Percentiles rank a stretch among this genome's conserved stretches.
phyloP scores from a whole-genome alignment of 1,140 invertebrate genomes.

The Drosophila ambigua region DNA sequence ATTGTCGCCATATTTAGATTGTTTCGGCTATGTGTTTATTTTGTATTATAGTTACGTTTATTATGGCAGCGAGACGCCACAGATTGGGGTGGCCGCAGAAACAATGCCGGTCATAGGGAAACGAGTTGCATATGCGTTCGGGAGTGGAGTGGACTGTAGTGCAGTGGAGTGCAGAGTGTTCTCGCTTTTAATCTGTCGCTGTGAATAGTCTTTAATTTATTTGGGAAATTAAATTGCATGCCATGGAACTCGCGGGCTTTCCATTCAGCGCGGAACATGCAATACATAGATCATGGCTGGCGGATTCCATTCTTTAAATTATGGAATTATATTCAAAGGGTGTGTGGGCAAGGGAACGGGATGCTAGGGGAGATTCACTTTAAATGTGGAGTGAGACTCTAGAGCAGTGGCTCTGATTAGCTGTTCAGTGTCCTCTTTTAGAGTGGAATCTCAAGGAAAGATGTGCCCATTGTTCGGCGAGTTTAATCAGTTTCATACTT shows the following conservation, averaged over 20 bases:
- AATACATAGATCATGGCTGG: slow-evolving; percentile 45
- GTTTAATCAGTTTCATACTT: too few relatives aligned
- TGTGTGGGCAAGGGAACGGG: too few relatives aligned
- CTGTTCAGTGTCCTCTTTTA: too few relatives aligned
- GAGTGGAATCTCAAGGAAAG: too few relatives aligned
- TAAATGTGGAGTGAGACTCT: too few relatives aligned
- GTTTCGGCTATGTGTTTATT: slow-evolving; percentile 80
- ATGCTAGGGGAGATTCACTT: too few relatives aligned
- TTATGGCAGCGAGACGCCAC: slow-evolving; percentile 44
- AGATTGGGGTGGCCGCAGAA: slow-evolving; percentile 17
- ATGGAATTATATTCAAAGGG: too few relatives aligned
- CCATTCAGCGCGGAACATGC: slow-evolving; percentile 13
- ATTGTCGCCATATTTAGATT: slow-evolving; percentile 80
- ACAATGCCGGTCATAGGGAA: slow-evolving; percentile 54
- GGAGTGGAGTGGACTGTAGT: too few relatives aligned
- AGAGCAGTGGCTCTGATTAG: too few relatives aligned
- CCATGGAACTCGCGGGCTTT: slow-evolving; percentile 7
- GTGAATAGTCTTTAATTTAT: slow-evolving; percentile 68
- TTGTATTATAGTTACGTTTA: slow-evolving; percentile 81
- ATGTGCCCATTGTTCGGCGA: too few relatives aligned
- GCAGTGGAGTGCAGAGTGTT: not conserved
- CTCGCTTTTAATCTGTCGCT: slow-evolving; percentile 60
- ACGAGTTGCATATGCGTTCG: slow-evolving; percentile 6
- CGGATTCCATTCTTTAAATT: too few relatives aligned
- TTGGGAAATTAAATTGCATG: slow-evolving; percentile 54